These are phyloP conservation scores for Caiman crocodilus DNA, from an alignment of 2,797 vertebrate species.

Conservation along the genomic window DNA sequence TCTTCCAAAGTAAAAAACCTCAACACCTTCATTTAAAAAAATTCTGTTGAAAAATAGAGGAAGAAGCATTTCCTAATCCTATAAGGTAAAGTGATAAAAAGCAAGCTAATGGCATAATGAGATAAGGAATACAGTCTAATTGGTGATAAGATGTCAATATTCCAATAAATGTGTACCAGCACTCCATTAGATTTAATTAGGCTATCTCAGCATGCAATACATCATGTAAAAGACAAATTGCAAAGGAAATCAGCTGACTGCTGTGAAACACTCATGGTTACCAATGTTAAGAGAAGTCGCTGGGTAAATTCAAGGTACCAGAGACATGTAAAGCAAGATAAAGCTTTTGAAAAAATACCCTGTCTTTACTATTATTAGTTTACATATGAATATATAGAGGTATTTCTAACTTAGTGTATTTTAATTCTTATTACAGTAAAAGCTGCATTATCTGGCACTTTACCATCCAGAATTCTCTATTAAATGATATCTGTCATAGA, in stretches of 20 bases:
- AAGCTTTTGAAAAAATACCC: constrained; percentile 19
- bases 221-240: constrained; percentile 65
- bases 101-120: constrained; percentile 64
- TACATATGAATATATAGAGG: constrained; percentile 27
- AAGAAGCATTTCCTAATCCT: constrained; percentile 51
- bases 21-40: constrained; percentile 22
- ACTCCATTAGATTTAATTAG: constrained; percentile 76
- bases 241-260: constrained; percentile 63
- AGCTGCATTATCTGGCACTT: too few relatives aligned
- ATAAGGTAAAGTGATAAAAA: constrained; percentile 60
- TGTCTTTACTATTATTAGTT: constrained; percentile 45
- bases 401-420: constrained; percentile 10
- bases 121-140: constrained; percentile 73
- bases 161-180: constrained; percentile 63
- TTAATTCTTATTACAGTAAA: constrained; percentile 39
- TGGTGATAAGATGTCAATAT: constrained; percentile 81
- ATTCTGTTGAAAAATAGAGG: constrained; percentile 16
- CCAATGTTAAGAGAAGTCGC: constrained; percentile 33
- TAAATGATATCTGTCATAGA: too few relatives aligned
- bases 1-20: constrained; percentile 4
- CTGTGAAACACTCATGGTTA: constrained; percentile 58
- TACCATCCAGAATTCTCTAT: too few relatives aligned
- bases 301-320: constrained; percentile 22
- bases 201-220: constrained; percentile 72
- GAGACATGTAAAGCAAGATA: constrained; percentile 19